Base-by-base conservation (phyloP, 1,140 invertebrate species). In the Panagrolaimus sp. region DNA sequence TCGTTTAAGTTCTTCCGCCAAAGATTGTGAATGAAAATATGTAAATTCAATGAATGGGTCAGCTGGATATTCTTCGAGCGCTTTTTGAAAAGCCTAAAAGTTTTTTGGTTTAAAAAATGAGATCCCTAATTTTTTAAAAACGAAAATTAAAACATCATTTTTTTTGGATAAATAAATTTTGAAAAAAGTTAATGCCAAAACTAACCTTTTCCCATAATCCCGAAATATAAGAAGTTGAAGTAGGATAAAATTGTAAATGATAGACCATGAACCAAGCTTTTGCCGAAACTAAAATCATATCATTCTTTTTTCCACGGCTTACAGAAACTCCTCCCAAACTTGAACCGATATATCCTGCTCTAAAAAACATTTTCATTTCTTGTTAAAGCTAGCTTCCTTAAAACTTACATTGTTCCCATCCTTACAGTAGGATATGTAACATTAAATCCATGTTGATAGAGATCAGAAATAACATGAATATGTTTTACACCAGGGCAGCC, bases 241-340 rank as follows among this genome's bases (percentile, higher is more conserved):
- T 9, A 7, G 79, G 79, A 38, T 74, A 74, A 66, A 83, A 82
- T 62, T 82, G 82, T 20, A 82, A 38, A 43, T 82, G 80, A 57
- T 83, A 82, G 13, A 82, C 71, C 75, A 83, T 73, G 14, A 82
- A 65, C 80, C 81, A 82, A 7, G 81, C 76, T 27, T 73, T 68
- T n/a, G 81, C 80, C 20, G 68, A 66, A 7, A 75, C 72, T 45
- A 83, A 65, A 45, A 83, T 71, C 45, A 81, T 63, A 13, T 68
- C 66, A 31, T 74, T 72, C 43, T 80, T 74, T 31, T 74, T 70
- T 20, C 74, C 79, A 57, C 74, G 70, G 38, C 61, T 63, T 16
- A 82, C 71, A 23, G 47, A 70, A n/a, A 82, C 80, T 31, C 81
- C 81, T 2, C 80, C 80, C 53, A 82, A 48, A 43, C 78, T 74